Evolutionary conservation across 2,888 invertebrate genomes (phyloP).

Genomic region (Belgica antarctica): DNA sequence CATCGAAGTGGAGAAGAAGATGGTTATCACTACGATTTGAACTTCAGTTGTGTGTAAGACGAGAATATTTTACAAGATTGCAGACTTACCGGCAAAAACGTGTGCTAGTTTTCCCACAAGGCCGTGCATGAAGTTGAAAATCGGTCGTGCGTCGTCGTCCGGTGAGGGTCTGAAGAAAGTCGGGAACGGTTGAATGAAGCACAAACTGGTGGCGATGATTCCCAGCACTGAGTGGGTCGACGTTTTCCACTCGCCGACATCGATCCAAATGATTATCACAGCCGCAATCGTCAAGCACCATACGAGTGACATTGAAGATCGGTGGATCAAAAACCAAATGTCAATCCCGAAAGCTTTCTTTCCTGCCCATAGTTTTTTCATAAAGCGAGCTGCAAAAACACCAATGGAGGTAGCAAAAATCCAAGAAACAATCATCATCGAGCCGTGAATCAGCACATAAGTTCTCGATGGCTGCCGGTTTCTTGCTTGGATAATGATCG

Average conservation of each 20-base stretch:
- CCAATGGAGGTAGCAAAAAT: conserved; percentile 74
- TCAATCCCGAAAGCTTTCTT: conserved; percentile 73
- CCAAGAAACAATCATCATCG: conserved; percentile 79
- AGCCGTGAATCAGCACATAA: conserved; percentile 68
- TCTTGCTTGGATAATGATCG: background rate
- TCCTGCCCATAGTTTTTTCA: conserved; percentile 77
- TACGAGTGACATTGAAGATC: conserved; percentile 72
- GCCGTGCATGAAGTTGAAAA: conserved; percentile 19
- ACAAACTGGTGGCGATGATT: conserved; percentile 66
- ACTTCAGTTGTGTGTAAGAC: background rate
- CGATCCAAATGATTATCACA: conserved; percentile 71
- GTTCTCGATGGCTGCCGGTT: conserved; percentile 48
- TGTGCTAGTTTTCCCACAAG: conserved; percentile 2
- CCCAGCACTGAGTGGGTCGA: conserved; percentile 73
- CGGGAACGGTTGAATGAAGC: conserved; percentile 76
- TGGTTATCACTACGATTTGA: conserved; percentile 1
- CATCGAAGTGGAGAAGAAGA: background rate
- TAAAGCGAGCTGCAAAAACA: conserved; percentile 66
- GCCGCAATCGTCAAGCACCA: conserved; percentile 70
- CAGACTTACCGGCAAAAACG: background rate
- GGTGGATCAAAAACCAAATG: conserved; percentile 77
- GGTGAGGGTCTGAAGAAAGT: conserved; percentile 60
- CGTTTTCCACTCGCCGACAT: conserved; percentile 63
- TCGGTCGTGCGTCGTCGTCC: background rate
- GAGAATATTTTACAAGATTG: background rate